Conservation (phyloP, 1,140 invertebrate genomes). For the Drosophila ananassae region DNA sequence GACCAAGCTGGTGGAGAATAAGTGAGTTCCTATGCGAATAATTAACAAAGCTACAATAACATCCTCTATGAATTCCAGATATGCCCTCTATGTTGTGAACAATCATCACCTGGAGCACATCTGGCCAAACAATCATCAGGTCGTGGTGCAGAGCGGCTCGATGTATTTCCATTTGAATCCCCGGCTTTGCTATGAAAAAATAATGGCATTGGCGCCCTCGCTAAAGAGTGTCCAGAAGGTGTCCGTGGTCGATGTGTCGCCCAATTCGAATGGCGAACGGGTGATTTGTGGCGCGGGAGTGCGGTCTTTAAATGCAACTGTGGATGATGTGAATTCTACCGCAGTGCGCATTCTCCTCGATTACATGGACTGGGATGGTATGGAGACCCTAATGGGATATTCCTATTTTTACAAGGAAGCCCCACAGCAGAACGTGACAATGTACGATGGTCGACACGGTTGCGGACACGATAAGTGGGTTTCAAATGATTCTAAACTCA, state of each 20-base stretch:
- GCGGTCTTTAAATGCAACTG: slow-evolving; percentile 17
- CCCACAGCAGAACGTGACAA: slow-evolving; percentile 87
- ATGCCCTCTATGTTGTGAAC: slow-evolving; percentile 91
- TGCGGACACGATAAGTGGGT: slow-evolving; percentile 88
- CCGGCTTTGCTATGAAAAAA: slow-evolving; percentile 94
- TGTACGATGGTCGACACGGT: slow-evolving; percentile 92
- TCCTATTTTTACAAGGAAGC: slow-evolving; percentile 90
- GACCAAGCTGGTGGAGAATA: slow-evolving; percentile 60
- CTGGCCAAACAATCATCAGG: slow-evolving; percentile 89
- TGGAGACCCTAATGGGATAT: slow-evolving; percentile 90
- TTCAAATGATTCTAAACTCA: no score
- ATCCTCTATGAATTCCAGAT: slow-evolving; percentile 72
- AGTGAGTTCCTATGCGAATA: slow-evolving; percentile 30
- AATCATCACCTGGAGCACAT: slow-evolving; percentile 96
- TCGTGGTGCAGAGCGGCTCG: slow-evolving; percentile 86
- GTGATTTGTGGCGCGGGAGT: slow-evolving; percentile 87
- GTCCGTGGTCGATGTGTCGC: slow-evolving; percentile 90
- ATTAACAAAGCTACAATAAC: not conserved
- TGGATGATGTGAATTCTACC: slow-evolving; percentile 80
- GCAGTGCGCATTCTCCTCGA: slow-evolving; percentile 88
- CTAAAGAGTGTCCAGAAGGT: slow-evolving; percentile 72
- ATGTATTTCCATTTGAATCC: slow-evolving; percentile 97
- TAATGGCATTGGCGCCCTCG: slow-evolving; percentile 84
- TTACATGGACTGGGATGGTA: slow-evolving; percentile 85
- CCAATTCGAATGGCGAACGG: slow-evolving; percentile 96